Percentiles rank a stretch among this genome's conserved stretches.
phyloP scores from a whole-genome alignment of 2,888 invertebrate species.

The Cephus pygmeus region DNA sequence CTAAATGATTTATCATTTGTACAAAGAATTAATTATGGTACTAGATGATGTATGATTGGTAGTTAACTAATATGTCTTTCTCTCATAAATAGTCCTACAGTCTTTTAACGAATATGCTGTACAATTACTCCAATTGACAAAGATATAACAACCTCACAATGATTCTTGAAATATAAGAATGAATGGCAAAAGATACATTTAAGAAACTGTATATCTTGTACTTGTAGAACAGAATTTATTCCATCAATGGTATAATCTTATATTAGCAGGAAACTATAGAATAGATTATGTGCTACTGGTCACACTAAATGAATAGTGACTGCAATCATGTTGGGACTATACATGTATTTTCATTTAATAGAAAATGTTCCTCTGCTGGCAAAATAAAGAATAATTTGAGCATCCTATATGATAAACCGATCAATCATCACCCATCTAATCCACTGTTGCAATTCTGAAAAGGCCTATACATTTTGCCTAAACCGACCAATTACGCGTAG shows the following conservation, averaged over 20 bases:
- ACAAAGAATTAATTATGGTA: background rate
- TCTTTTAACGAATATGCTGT: background rate
- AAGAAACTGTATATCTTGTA: background rate
- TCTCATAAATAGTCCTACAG: background rate
- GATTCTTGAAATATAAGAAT: background rate
- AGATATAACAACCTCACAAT: background rate
- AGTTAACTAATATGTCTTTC: background rate
- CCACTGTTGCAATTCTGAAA: background rate
- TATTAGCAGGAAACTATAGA: background rate
- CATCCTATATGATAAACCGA: background rate
- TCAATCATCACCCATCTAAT: background rate
- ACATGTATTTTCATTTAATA: background rate
- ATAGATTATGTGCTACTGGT: background rate
- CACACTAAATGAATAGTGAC: background rate
- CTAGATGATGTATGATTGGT: background rate
- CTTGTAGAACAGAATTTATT: background rate
- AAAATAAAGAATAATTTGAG: background rate
- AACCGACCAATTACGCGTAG: background rate
- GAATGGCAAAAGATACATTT: background rate
- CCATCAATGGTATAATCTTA: background rate
- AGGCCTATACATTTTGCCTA: background rate
- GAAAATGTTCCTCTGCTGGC: background rate
- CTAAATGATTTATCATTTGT: background rate
- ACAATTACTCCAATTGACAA: background rate
- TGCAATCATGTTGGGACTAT: background rate